phyloP scores from a whole-genome alignment of 2,888 invertebrate species.

The Lacanobia wlatinum region DNA sequence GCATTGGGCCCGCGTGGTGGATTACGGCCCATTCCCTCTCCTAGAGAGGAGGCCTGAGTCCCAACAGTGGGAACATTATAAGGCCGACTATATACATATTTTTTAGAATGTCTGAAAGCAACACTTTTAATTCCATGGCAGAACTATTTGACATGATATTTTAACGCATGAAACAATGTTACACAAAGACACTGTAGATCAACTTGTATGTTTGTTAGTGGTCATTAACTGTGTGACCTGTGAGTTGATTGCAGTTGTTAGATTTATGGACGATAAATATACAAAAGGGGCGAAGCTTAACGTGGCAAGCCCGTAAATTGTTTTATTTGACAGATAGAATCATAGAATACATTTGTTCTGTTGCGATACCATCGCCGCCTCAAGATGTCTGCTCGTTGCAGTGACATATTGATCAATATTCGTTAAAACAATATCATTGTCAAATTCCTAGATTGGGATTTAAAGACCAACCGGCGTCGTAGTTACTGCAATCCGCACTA shows the following conservation, averaged over 20 bases:
- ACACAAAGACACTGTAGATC: constrained; percentile 22
- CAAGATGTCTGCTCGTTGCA: constrained; percentile 36
- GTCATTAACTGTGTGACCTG: constrained; percentile 73
- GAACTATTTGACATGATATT: not conserved
- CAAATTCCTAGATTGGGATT: constrained; percentile 14
- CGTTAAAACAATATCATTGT: constrained; percentile 41
- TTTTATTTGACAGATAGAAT: constrained; percentile 80
- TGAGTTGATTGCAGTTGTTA: constrained; percentile 72
- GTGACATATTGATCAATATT: constrained; percentile 54
- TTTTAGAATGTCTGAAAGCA: not conserved
- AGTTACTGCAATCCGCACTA: not conserved
- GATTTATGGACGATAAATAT: constrained; percentile 80
- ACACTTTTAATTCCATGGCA: not conserved
- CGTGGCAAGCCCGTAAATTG: constrained; percentile 80
- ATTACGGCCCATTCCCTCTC: too few species aligned
- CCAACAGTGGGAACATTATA: too few species aligned
- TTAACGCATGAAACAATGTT: constrained; percentile 32
- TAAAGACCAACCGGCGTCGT: not conserved
- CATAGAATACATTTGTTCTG: constrained; percentile 72
- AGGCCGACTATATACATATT: not conserved
- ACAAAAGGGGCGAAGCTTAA: constrained; percentile 79
- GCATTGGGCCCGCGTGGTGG: too few species aligned
- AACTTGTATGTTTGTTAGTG: constrained; percentile 67
- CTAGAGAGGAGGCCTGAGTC: too few species aligned
- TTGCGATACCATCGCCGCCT: constrained; percentile 78